phyloP scores from a whole-genome alignment of 2,797 vertebrate species.

The Petrocephalus sullivani region DNA sequence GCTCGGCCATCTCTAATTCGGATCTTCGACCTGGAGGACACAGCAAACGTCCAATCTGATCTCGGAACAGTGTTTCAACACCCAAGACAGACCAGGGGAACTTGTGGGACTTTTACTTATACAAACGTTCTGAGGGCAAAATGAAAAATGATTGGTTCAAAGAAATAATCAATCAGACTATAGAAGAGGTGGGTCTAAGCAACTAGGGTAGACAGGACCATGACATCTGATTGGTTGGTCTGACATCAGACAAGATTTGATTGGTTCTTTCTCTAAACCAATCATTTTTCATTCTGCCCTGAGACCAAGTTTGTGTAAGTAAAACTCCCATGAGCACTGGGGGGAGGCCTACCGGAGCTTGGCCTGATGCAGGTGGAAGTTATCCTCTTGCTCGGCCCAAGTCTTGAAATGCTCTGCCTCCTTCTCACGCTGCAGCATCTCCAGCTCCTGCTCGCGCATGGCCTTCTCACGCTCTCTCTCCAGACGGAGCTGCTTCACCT shows the following conservation, averaged over 20 bases:
- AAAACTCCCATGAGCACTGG: too few species aligned
- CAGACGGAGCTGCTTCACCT: slow-evolving; percentile 95
- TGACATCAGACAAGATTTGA: too few species aligned
- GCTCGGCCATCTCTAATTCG: slow-evolving; percentile 90
- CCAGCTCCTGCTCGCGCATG: slow-evolving; percentile 92
- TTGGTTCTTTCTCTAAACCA: too few species aligned
- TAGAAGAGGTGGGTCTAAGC: too few species aligned
- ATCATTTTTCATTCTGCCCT: too few species aligned
- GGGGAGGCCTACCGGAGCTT: slow-evolving; percentile 74
- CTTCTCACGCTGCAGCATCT: slow-evolving; percentile 95
- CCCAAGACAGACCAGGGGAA: not conserved
- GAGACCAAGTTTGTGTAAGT: too few species aligned
- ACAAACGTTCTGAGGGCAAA: too few species aligned
- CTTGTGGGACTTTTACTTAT: too few species aligned
- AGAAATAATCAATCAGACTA: too few species aligned
- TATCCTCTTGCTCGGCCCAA: slow-evolving; percentile 97
- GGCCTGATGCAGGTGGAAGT: slow-evolving; percentile 95
- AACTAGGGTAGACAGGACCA: too few species aligned
- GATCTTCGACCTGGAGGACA: slow-evolving; percentile 80
- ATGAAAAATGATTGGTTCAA: too few species aligned
- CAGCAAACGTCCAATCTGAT: not conserved
- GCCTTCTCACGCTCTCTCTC: slow-evolving; percentile 93
- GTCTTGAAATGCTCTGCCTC: slow-evolving; percentile 98
- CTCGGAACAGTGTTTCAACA: not conserved
- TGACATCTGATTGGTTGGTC: too few species aligned